Evolutionary conservation across 2,113 vertebrate species (phyloP).

Genomic region (Heterotilapia buettikoferi): DNA sequence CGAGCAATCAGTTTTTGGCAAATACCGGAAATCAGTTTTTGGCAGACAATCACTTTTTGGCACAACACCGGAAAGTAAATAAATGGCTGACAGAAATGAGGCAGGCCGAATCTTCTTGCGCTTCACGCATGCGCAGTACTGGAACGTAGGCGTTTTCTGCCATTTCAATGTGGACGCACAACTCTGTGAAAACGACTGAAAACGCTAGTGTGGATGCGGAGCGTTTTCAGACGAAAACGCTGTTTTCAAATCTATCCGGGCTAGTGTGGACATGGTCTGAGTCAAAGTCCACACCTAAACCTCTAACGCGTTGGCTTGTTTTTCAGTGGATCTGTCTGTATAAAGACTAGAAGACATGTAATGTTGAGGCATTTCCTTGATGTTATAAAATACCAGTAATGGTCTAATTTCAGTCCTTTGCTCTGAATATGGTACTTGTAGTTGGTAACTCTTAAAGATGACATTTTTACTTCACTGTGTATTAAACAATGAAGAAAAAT

Average conservation of each 20-base stretch:
- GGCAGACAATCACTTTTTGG: too few relatives aligned
- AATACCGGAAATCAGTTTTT: too few relatives aligned
- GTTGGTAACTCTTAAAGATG: background rate
- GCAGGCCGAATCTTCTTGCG: background rate
- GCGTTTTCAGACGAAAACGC: background rate
- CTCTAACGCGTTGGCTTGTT: background rate
- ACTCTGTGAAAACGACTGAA: background rate
- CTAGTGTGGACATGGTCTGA: background rate
- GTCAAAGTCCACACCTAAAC: background rate
- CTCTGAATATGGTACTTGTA: background rate
- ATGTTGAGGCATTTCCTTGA: background rate
- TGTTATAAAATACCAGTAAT: background rate
- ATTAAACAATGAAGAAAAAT: background rate
- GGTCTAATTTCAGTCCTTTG: background rate
- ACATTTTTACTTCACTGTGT: background rate
- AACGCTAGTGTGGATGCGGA: background rate
- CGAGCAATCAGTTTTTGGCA: too few relatives aligned
- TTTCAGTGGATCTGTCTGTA: background rate
- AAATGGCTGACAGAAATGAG: background rate
- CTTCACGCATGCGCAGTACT: fast-evolving
- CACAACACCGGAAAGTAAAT: too few relatives aligned
- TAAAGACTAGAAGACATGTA: too few relatives aligned
- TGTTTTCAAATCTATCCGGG: background rate
- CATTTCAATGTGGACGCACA: background rate
- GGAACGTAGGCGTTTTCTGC: background rate